Evolutionary conservation across 2,113 vertebrate genomes (phyloP), one percentile per base, ranked within the genome.

Genomic region (Strix uralensis): DNA sequence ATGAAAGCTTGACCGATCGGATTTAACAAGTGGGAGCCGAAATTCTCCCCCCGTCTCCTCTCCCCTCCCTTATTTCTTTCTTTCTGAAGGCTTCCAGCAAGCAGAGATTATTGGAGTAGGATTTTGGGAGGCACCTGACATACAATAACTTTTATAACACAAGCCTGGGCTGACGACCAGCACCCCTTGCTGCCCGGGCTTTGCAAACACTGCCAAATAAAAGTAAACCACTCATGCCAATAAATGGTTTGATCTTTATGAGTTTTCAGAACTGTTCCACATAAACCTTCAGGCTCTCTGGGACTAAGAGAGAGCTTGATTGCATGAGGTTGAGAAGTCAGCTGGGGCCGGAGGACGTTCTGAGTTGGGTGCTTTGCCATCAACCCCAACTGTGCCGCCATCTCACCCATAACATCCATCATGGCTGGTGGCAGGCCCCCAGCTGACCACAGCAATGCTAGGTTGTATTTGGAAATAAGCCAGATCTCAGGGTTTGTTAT

Each of bases 361-460:
- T 0, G 7, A 65, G 34, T 29, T 16, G 23, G 70, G 14, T 55
- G 20, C 63, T 78, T 74, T 70, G 34, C 65, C 46, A 26, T 13
- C 3, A 5, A 62, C 30, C 58, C 40, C 29, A 13, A 15, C 0
- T 2, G 27, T 77, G 75, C 51, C 0, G 0, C 14, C 0, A 0
- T 30, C 78, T 52, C 89, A 86, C 44, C 86, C 2, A 0, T 3
- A 8, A 27, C 0, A 0, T 27, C 57, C 40, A 1, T 34, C 61
- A 9, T 0, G 3, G 36, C 7, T 1, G 0, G 51, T 49, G 62
- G 30, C 29, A 38, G 77, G 44, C 75, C 52, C n/a, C 72, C 47
- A 30, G 74, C 54, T 62, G 85, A 70, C 34, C 58, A 16, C 42
- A 81, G 65, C 42, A 27, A 7, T 26, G 14, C 4, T 7, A 36